Evolutionary conservation across 2,797 vertebrate species (phyloP), one percentile per base, ranked within the genome.

Genomic region (Pteronotus mesoamericanus): DNA sequence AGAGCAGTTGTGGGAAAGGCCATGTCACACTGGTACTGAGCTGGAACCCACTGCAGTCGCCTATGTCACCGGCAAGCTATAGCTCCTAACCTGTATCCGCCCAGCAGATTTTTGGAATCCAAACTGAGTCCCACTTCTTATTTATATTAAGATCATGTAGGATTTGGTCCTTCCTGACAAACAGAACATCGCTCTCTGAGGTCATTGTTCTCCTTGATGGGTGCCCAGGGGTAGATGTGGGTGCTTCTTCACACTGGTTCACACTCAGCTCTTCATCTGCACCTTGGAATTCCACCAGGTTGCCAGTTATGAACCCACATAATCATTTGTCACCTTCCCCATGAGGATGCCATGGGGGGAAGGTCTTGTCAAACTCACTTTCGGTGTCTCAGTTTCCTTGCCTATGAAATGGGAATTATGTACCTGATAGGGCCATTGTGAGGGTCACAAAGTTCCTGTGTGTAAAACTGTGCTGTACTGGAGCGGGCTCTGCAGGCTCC

Each of bases 11-110:
- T 12, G 46, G 55, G 24, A 82, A 26, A 34, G 1, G 12, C 51
- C 4, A 2, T 1, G 24, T 51, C 69, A 21, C 6, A 2, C 10
- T 10, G 32, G 19, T 5, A 0, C 19, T 8, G 21, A 51, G 61
- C 32, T 14, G 2, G 34, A n/a, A 16, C 21, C n/a, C n/a, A 2
- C 37, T 8, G 6, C 19, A 7, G 3, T 24, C 37, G 79, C 9
- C n/a, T 21, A 10, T 0, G 3, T 71, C 24, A 5, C 53, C n/a
- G 53, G n/a, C 53, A 10, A 12, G 11, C 15, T 1, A 0, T 19
- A 4, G 24, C 79, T 75, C 75, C 37, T 46, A 16, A 59, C 34
- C 16, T n/a, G 0, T 37, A 29, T 29, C 57, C 16, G 3, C 6
- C 24, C 32, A 11, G 37, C 7, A 32, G 66, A 11, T 19, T 21